Base-by-base conservation (phyloP, 2,797 vertebrate species). In the Lacerta agilis region DNA sequence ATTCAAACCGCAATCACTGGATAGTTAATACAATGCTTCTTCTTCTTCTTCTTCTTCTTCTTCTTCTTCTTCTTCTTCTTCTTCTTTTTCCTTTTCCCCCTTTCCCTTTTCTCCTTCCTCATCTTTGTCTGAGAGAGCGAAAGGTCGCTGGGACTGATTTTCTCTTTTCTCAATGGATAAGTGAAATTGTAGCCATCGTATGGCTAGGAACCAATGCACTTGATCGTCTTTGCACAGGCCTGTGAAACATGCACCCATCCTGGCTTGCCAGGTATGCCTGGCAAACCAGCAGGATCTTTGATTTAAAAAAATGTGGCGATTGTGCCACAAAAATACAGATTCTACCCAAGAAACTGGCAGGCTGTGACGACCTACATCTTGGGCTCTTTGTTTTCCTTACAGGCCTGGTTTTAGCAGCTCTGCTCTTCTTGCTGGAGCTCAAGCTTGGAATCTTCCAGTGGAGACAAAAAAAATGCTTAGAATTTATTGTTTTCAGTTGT, bases 1-100 rank as follows among this genome's bases (percentile, higher is more conserved):
- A 93, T 93, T 87, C 94, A 95, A 96, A 90, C 87, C 0, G 0
- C 93, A 94, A 93, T 97, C 96, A 97, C 97, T 97, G 97, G 96
- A 97, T 97, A 95, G 92, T 84, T 96, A 94, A 89, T 55, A 93
- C 89, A 82, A 90, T 58, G n/a, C 93, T 91, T 72, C 75, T 82
- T 92, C 17, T 71, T 58, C 17, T 82, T 92, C 17, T 71, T 58
- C 17, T 76, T 58, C 49, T 49, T 17, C 20, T 78, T 77, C 45
- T 82, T 92, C 17, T 71, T 58, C 93, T 91, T 72, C 75, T 82
- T 92, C 17, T 71, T 58, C 17, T 82, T 92, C 17, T 71, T 58
- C 17, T 76, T 58, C 49, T 49, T 17, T 20, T 78, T 77, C 45
- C 49, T 15, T 55, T 55, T 2, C 49, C 11, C 15, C 3, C 4